Evolutionary conservation across 2,797 vertebrate genomes (phyloP), one percentile per base, ranked within the genome.

Genomic region (Brachyalestes nurse): DNA sequence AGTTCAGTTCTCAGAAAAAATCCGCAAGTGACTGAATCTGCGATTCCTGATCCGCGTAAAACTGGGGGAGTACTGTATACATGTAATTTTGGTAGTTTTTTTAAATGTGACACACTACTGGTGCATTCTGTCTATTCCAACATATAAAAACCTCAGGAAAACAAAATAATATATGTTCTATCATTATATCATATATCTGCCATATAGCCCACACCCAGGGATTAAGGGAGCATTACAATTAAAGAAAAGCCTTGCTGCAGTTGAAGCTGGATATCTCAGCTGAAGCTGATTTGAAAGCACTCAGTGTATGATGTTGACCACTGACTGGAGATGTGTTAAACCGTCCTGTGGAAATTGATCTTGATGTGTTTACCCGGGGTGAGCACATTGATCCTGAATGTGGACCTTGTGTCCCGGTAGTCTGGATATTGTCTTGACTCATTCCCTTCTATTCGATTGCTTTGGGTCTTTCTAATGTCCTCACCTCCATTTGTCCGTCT

Each of bases 401-500:
- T 34, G 0, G 49, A 71, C 65, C 51, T 10, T 58, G 13, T 28
- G n/a, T 76, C 25, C 25, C 62, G n/a, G 16, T 21, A 34, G 2
- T 51, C 19, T 10, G 42, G 76, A 58, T 72, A 61, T 55, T 62
- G 34, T 65, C 62, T n/a, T 9, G 16, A 65, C 61, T 65, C 34
- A 34, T 64, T 65, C 62, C 17, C 19, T 14, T 40, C 60, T 58
- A 45, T 73, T 72, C 19, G 62, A 42, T 9, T 6, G 42, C 61
- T 64, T 25, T 38, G 28, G 16, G 28, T 28, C 60, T 16, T 12
- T 61, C 12, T 61, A 13, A 25, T 38, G 13, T 77, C 60, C 47
- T 69, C 47, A 34, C 53, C 72, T 66, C 34, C 17, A 2, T 77
- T 55, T 17, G 16, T 57, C 38, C 77, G 40, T 72, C 81, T 84